Conservation (phyloP, 92 coral and sea anemone species). For the Epizoanthus fatuus region DNA sequence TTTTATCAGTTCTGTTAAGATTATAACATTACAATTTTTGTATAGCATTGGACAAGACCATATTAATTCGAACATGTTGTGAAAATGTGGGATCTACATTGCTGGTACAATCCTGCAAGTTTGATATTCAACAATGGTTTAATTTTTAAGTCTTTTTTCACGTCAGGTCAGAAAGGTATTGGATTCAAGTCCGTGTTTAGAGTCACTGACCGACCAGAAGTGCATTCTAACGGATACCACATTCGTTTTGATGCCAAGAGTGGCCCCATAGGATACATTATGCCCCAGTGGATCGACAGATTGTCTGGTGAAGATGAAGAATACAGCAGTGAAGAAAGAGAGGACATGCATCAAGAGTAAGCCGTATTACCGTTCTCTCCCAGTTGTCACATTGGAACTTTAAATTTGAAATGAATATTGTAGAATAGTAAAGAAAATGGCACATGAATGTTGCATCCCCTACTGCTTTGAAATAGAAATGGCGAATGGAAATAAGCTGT, state of each 20-base stretch:
- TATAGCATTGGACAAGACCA: no score
- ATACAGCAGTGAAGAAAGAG: not conserved
- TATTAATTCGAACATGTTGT: no score
- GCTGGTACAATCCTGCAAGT: no score
- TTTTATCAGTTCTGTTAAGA: not conserved
- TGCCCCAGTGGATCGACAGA: conserved; percentile 87
- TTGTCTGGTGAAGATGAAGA: conserved; percentile 29
- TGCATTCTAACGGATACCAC: conserved; percentile 95
- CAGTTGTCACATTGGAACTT: not conserved
- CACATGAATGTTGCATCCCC: no score
- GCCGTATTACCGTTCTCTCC: not conserved
- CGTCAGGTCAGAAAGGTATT: conserved; percentile 93
- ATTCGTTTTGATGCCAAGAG: conserved; percentile 93
- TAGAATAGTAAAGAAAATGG: no score
- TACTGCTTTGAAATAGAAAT: no score
- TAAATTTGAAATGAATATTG: no score
- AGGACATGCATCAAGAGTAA: conserved; percentile 8
- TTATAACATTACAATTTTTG: no score
- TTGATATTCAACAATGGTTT: no score
- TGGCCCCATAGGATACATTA: conserved; percentile 91
- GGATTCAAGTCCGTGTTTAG: conserved; percentile 97
- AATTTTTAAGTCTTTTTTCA: not conserved
- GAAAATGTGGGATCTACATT: no score
- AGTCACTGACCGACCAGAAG: conserved; percentile 90
- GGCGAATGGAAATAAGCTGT: no score